Evolutionary conservation across 2,888 invertebrate genomes (phyloP).

Genomic region (Graphium colonna): DNA sequence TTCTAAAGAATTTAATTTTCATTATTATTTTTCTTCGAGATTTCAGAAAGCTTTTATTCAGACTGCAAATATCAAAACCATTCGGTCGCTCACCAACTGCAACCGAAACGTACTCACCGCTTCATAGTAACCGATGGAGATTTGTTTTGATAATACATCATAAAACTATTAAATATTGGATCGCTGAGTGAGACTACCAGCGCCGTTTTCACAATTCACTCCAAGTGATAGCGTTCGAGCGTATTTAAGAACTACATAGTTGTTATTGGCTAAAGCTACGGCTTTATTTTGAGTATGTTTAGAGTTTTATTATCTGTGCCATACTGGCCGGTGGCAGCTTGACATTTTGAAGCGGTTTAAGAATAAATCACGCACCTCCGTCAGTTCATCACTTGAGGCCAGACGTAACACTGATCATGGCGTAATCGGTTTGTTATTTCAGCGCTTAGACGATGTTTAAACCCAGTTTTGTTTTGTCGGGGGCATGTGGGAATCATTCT

Average conservation of each 20-base stretch:
- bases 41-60: too few species aligned
- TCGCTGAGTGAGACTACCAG: constrained; percentile 79
- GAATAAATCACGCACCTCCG: constrained; percentile 17
- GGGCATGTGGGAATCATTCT: constrained; percentile 79
- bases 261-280: constrained; percentile 1
- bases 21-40: too few species aligned
- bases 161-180: constrained; percentile 81
- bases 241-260: constrained; percentile 21
- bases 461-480: constrained; percentile 73
- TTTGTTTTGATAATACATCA: constrained; percentile 82
- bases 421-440: constrained; percentile 77
- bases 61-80: constrained; percentile 64
- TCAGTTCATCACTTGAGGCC: constrained; percentile 43
- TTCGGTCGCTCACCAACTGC: constrained; percentile 45
- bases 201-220: constrained; percentile 58
- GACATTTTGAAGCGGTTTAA: background rate
- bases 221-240: constrained; percentile 49
- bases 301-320: background rate
- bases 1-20: too few species aligned
- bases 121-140: constrained; percentile 71
- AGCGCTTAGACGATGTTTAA: constrained; percentile 73
- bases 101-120: constrained; percentile 66
- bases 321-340: background rate
- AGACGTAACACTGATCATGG: constrained; percentile 58
- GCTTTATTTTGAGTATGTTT: background rate